Evolutionary conservation across 30 jellyfish, hydroid and myxozoan genomes (phyloP).

Genomic region (Hydra vulgaris): DNA sequence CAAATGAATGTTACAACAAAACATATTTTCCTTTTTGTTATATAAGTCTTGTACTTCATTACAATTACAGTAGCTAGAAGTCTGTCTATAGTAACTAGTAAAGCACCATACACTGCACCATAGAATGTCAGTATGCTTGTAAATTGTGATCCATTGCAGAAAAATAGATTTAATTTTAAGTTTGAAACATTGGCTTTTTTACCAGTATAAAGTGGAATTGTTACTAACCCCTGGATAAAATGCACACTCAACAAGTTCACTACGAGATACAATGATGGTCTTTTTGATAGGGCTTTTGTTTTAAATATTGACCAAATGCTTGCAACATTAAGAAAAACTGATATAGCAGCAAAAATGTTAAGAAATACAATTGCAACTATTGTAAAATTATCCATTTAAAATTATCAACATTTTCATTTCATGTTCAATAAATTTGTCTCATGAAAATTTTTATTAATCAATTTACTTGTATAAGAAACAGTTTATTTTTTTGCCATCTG

Average conservation of each 20-base stretch:
- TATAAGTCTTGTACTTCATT: constrained; percentile 10
- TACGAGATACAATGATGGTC: constrained; percentile 15
- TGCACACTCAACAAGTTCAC: constrained; percentile 17
- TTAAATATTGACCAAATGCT: not conserved
- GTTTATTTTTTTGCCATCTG: too few species aligned
- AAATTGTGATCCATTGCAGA: constrained; percentile 32
- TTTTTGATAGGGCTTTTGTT: constrained; percentile 12
- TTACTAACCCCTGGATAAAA: constrained; percentile 18
- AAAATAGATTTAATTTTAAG: not conserved
- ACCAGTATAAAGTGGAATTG: constrained; percentile 24
- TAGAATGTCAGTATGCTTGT: constrained; percentile 30
- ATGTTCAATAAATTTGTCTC: too few species aligned
- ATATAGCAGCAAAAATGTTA: constrained; percentile 1
- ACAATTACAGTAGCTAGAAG: constrained; percentile 7
- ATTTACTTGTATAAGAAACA: too few species aligned
- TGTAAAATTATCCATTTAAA: not conserved
- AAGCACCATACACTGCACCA: constrained; percentile 3
- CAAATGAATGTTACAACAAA: not conserved
- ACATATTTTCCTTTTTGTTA: not conserved
- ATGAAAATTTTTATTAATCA: too few species aligned
- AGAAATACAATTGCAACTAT: not conserved
- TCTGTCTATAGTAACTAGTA: constrained; percentile 14
- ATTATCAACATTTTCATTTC: too few species aligned
- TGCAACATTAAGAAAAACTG: not conserved
- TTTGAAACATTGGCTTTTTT: constrained; percentile 9